Percentiles rank a stretch among this genome's conserved stretches.
Conservation (phyloP, 2,888 invertebrate genomes). For the Watsonalla cultraria region DNA sequence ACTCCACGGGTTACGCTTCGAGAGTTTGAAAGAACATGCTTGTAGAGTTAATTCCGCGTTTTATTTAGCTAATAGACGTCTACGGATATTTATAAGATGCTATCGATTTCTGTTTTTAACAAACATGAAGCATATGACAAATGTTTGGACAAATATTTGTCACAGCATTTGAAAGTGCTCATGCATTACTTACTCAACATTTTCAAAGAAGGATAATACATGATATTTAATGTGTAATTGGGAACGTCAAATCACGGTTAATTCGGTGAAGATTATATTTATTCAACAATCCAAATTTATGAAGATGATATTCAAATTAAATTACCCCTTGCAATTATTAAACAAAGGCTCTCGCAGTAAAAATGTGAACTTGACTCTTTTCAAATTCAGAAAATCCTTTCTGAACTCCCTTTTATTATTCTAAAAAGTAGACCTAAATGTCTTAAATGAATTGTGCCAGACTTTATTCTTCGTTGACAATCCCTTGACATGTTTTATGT, state of each 20-base stretch:
- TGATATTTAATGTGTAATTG: too few relatives aligned
- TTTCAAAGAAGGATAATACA: too few relatives aligned
- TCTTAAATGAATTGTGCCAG: constrained; percentile 55
- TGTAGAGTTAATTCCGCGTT: not conserved
- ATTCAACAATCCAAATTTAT: too few relatives aligned
- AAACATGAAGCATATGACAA: too few relatives aligned
- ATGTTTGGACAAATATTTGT: too few relatives aligned
- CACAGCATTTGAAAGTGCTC: too few relatives aligned
- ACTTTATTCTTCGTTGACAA: constrained; percentile 55
- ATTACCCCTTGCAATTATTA: constrained; percentile 16
- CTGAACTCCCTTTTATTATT: constrained; percentile 41
- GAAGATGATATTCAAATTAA: constrained; percentile 2
- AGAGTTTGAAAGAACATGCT: not conserved
- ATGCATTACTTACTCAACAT: too few relatives aligned
- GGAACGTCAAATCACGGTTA: too few relatives aligned
- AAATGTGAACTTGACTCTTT: constrained; percentile 27
- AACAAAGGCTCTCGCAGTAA: constrained; percentile 22
- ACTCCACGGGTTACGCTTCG: constrained; percentile 20
- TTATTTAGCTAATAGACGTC: not conserved
- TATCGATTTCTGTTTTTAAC: too few relatives aligned
- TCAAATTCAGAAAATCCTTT: constrained; percentile 37
- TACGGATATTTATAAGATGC: too few relatives aligned
- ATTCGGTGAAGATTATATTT: too few relatives aligned
- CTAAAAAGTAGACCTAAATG: constrained; percentile 40
- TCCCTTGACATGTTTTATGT: constrained; percentile 66